A percentile compares a stretch with the other conserved stretches of the same genome.
Evolutionary conservation across 92 coral and sea anemone genomes (phyloP).

Genomic region (Palythoa heliodiscus): DNA sequence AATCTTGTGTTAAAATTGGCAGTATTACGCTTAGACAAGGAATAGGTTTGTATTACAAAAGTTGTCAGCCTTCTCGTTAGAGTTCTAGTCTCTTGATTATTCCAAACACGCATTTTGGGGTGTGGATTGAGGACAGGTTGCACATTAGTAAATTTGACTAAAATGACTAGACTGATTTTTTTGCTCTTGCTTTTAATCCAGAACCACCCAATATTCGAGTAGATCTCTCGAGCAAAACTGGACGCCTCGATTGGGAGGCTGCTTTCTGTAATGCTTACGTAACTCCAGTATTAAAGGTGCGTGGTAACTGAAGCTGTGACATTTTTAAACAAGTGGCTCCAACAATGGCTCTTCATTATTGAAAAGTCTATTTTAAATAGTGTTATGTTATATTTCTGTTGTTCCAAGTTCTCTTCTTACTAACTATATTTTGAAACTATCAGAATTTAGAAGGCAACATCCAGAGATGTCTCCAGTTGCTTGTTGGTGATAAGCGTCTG

Average conservation of each 20-base stretch:
- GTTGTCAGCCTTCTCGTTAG: too few relatives aligned
- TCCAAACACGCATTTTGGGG: too few relatives aligned
- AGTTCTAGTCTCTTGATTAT: too few relatives aligned
- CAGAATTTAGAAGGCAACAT: conserved; percentile 47
- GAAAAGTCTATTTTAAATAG: too few relatives aligned
- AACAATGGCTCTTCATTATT: background rate
- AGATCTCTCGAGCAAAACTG: conserved; percentile 47
- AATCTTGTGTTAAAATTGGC: too few relatives aligned
- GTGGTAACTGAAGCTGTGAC: background rate
- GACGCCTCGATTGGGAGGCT: conserved; percentile 70
- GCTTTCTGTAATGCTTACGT: conserved; percentile 59
- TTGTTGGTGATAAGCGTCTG: conserved; percentile 70
- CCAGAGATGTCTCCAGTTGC: conserved; percentile 42
- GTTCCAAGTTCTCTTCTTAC: background rate
- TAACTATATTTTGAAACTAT: background rate
- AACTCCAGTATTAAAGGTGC: conserved; percentile 67
- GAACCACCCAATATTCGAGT: conserved; percentile 2
- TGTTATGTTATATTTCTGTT: too few relatives aligned
- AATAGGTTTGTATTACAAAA: too few relatives aligned
- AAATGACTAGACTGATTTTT: background rate
- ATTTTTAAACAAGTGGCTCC: background rate
- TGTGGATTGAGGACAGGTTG: too few relatives aligned
- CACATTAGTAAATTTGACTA: too few relatives aligned
- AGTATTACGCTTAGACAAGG: too few relatives aligned
- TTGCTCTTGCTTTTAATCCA: background rate